Conservation (phyloP, 2,113 vertebrate genomes). For the Turdus rufiventris region DNA sequence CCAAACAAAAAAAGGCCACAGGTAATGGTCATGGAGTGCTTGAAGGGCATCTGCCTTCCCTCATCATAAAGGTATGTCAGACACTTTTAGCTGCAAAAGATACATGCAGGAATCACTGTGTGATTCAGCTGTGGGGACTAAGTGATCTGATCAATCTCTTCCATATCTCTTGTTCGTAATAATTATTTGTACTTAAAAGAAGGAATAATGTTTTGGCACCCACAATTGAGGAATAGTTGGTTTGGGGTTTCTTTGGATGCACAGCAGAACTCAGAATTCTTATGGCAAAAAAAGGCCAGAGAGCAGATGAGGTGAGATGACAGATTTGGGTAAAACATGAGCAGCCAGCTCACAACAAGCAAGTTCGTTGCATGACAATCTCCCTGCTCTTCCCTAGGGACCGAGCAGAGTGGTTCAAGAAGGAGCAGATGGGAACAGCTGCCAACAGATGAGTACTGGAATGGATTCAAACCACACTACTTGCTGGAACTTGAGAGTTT, state of each 20-base stretch:
- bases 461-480: neutral
- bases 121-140: neutral
- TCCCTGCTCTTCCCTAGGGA: neutral
- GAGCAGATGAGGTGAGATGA: neutral
- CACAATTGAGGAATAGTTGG: neutral
- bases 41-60: neutral
- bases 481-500: neutral
- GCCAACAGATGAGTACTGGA: neutral
- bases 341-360: neutral
- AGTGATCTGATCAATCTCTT: neutral
- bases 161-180: neutral
- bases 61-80: neutral
- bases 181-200: neutral
- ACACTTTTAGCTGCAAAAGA: neutral
- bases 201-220: neutral
- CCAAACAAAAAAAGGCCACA: neutral
- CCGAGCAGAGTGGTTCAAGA: neutral
- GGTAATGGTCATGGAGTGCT: neutral
- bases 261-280: neutral
- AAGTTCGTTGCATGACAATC: neutral
- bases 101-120: neutral
- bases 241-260: neutral
- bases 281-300: neutral
- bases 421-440: slow-evolving; percentile 13
- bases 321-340: neutral